These are phyloP conservation scores for Lepus oiostolus DNA, from an alignment of 2,797 vertebrate species.

Conservation along the genomic window DNA sequence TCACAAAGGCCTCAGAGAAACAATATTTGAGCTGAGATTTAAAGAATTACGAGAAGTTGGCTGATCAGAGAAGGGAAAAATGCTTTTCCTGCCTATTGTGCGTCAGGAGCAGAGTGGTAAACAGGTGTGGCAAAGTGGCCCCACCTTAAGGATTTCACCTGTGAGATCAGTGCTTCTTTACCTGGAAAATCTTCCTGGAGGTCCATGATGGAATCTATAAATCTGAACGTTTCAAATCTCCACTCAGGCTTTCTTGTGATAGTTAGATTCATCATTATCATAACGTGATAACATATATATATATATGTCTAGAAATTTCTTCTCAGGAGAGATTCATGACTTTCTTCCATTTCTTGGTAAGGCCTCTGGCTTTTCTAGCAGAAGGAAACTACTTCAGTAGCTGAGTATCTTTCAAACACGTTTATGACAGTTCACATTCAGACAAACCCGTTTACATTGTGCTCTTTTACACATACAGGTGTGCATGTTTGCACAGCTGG, in stretches of 20 bases:
- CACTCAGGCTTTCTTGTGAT: constrained; percentile 10
- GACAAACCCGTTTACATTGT: not conserved
- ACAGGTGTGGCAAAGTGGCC: not conserved
- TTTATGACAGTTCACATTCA: constrained; percentile 25
- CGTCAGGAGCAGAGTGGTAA: not conserved
- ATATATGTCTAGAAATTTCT: not conserved
- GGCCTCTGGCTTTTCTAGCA: not conserved
- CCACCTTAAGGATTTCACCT: not conserved
- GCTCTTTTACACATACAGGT: not conserved
- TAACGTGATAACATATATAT: not conserved
- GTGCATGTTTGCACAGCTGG: constrained; percentile 9
- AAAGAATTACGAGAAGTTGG: not conserved
- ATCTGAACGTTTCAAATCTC: not conserved
- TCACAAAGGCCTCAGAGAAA: constrained; percentile 42
- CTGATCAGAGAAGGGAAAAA: not conserved
- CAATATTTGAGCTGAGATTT: constrained; percentile 11
- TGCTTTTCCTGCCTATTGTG: not conserved
- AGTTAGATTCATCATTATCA: not conserved
- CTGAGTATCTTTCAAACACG: constrained; percentile 1
- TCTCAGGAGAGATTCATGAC: not conserved
- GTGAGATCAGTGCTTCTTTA: not conserved
- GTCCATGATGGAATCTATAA: not conserved
- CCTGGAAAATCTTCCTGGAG: not conserved
- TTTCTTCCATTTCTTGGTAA: constrained; percentile 4
- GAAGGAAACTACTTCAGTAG: not conserved